Evolutionary conservation across 2,113 vertebrate genomes (phyloP), one percentile per base, ranked within the genome.

Genomic region (Pachypanchax playfairii): DNA sequence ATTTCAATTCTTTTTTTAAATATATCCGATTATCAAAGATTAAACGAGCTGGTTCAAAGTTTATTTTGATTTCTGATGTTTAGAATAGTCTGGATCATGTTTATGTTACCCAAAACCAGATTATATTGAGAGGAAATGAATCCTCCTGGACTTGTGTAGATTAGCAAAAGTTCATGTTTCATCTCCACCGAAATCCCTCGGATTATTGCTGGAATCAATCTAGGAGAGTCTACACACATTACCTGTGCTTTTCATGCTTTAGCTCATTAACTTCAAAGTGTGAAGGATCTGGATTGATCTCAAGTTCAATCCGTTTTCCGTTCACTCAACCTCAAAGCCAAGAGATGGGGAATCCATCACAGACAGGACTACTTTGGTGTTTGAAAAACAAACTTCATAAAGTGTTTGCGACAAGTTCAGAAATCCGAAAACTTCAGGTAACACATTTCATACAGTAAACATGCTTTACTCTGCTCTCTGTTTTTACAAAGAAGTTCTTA

Each of bases 201-300:
- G 29, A 60, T 60, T 36, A 35, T 24, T 24, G 17, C 22, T 36
- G 33, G 22, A 20, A 41, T 36, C 50, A 20, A 39, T 51, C 49
- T 20, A 5, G 33, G 33, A 11, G 46, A 15, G 36, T 51, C 56
- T 39, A 24, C 47, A 33, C 26, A 44, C 28, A 24, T 38, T 20
- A 22, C 50, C 43, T 14, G 1, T 9, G 38, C 51, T 50, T 55
- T 59, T 72, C 28, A 49, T 53, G 47, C 52, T 52, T 56, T 6
- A 28, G 44, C 56, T 67, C 51, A 62, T 67, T 66, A 62, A 47
- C 52, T 65, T 70, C 36, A 63, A 59, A 58, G 48, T 49, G 42
- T 21, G 53, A 59, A 43, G 42, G 17, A 31, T 49, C 47, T 0
- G 20, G 42, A 39, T 11, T 39, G 69, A 55, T 41, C 51, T 56